Conservation (phyloP, 1,140 invertebrate species). For the Euschistus heros region DNA sequence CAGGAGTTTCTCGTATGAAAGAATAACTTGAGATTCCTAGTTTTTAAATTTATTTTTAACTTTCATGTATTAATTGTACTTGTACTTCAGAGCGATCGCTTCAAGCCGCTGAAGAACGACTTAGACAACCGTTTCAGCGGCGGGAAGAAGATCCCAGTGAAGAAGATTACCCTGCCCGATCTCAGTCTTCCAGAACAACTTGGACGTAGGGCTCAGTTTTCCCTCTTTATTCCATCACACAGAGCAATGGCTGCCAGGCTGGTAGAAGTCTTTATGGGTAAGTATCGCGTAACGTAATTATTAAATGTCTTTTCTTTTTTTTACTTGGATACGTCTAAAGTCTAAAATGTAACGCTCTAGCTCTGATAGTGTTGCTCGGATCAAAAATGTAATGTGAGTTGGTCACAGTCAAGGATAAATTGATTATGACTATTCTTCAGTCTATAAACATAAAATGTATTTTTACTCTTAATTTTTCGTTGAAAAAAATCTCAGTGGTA, state of each 20-base stretch:
- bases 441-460: no score
- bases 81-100: slow-evolving; percentile 42
- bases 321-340: no score
- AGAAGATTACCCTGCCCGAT: slow-evolving; percentile 51
- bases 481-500: no score
- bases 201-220: slow-evolving; percentile 55
- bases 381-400: no score
- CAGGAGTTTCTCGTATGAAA: slow-evolving; percentile 40
- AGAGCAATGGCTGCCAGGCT: slow-evolving; percentile 51
- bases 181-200: slow-evolving; percentile 52
- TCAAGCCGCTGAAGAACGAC: slow-evolving; percentile 25
- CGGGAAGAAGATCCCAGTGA: slow-evolving; percentile 41
- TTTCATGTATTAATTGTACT: no score
- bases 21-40: neutral
- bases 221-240: slow-evolving; percentile 62
- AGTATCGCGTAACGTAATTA: neutral
- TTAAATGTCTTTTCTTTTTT: no score
- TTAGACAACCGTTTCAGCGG: slow-evolving; percentile 22
- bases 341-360: no score
- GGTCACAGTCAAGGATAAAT: no score
- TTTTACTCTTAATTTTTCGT: no score
- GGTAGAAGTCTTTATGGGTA: slow-evolving; percentile 60
- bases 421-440: no score
- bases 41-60: no score
- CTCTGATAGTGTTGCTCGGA: no score